phyloP scores from a whole-genome alignment of 2,888 invertebrate species.

The Noctua comes region DNA sequence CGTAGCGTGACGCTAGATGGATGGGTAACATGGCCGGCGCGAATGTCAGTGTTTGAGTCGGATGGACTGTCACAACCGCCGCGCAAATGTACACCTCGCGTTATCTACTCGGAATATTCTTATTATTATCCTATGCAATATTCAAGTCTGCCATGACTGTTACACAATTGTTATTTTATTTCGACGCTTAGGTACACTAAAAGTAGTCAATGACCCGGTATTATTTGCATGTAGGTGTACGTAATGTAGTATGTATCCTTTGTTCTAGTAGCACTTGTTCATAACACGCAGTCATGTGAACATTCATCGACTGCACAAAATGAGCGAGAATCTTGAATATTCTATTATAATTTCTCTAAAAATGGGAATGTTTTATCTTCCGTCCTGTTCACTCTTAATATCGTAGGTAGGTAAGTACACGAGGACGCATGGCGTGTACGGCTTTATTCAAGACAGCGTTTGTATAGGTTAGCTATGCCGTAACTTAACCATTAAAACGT shows the following conservation, averaged over 20 bases:
- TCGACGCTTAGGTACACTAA: constrained; percentile 69
- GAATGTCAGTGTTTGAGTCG: constrained; percentile 81
- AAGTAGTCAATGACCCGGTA: constrained; percentile 88
- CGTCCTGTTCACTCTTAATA: constrained; percentile 75
- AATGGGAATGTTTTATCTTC: constrained; percentile 68
- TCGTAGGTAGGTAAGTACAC: constrained; percentile 65
- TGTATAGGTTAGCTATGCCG: constrained; percentile 59
- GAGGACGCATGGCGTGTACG: constrained; percentile 69
- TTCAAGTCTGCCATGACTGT: constrained; percentile 65
- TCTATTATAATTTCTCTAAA: constrained; percentile 52
- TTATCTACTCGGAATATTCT: constrained; percentile 63
- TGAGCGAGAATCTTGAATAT: constrained; percentile 68
- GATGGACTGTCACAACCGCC: constrained; percentile 78
- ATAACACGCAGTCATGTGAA: constrained; percentile 46
- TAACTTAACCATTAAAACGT: constrained; percentile 54
- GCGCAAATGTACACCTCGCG: constrained; percentile 73
- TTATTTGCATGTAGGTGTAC: constrained; percentile 85
- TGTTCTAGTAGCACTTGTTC: constrained; percentile 75
- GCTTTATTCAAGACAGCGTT: constrained; percentile 41
- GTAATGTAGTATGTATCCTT: constrained; percentile 77
- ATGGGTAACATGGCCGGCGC: constrained; percentile 88
- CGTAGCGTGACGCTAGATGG: constrained; percentile 87
- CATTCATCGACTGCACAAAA: constrained; percentile 52
- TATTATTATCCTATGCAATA: constrained; percentile 62
- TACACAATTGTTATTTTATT: constrained; percentile 73